These are phyloP conservation scores for Ctenopoma kingsleyae DNA, from an alignment of 2,797 vertebrate genomes.

Conservation along the genomic window DNA sequence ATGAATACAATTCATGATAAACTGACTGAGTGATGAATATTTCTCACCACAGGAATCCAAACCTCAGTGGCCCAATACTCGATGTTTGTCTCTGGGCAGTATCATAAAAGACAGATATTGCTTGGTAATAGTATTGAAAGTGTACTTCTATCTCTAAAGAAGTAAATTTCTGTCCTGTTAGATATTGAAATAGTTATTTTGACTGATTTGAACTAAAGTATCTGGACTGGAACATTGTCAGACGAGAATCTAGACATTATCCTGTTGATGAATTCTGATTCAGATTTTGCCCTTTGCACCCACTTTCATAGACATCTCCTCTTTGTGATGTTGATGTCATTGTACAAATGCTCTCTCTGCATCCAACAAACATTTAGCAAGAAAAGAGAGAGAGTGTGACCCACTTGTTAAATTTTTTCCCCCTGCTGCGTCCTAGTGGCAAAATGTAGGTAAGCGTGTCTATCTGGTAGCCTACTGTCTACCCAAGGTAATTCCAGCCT, in stretches of 20 bases:
- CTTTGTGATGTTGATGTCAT: background rate
- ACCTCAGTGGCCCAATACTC: no score
- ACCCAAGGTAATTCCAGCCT: slow-evolving; percentile 58
- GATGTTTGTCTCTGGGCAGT: no score
- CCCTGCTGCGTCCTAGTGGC: slow-evolving; percentile 14
- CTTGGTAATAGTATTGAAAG: background rate
- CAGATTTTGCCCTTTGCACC: slow-evolving; percentile 13
- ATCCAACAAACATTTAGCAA: slow-evolving; percentile 26
- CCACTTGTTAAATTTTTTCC: slow-evolving; percentile 37
- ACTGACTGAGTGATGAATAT: no score
- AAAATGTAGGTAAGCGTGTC: slow-evolving; percentile 73
- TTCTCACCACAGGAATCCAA: no score
- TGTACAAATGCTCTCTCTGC: slow-evolving; percentile 11
- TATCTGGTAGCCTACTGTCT: slow-evolving; percentile 51
- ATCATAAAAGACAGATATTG: no score
- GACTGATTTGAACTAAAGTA: no score
- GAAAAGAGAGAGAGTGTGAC: slow-evolving; percentile 55
- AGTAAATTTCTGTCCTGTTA: background rate
- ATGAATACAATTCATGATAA: no score
- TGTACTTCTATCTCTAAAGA: background rate
- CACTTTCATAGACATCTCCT: slow-evolving; percentile 6
- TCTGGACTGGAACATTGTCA: background rate
- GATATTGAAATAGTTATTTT: no score
- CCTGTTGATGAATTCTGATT: slow-evolving; percentile 21
- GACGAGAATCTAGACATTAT: background rate